Conservation (phyloP, 2,888 invertebrate genomes). For the Adela reaumurella region DNA sequence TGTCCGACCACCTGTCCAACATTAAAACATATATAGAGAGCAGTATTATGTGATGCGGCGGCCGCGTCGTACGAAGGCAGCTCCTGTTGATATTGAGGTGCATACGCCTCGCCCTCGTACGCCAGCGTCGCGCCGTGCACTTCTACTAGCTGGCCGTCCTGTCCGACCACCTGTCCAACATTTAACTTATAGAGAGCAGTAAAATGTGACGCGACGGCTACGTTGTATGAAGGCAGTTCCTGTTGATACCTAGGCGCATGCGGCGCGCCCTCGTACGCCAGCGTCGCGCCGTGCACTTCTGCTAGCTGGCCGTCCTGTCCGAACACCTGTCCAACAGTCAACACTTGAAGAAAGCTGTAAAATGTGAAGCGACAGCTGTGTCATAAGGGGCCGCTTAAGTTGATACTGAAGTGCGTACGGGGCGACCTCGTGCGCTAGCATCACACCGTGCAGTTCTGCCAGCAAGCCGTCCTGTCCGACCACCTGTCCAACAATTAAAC, state of each 20-base stretch:
- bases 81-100: slow-evolving; percentile 21
- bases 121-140: slow-evolving; percentile 13
- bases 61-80: slow-evolving; percentile 44
- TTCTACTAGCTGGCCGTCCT: background rate
- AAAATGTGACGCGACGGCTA: slow-evolving; percentile 43
- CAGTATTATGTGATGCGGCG: slow-evolving; percentile 33
- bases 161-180: background rate
- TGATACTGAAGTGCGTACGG: slow-evolving; percentile 25
- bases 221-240: slow-evolving; percentile 38
- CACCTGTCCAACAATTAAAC: too few species aligned
- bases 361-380: slow-evolving; percentile 44
- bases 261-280: slow-evolving; percentile 19
- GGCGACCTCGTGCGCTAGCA: slow-evolving; percentile 16
- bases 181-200: too few species aligned
- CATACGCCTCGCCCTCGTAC: slow-evolving; percentile 24
- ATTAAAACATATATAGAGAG: too few species aligned
- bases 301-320: slow-evolving; percentile 2
- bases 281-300: slow-evolving; percentile 13
- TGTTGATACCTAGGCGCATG: slow-evolving; percentile 25
- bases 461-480: slow-evolving; percentile 1
- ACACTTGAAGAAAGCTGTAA: too few species aligned
- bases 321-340: background rate
- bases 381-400: slow-evolving; percentile 38
- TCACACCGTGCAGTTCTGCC: slow-evolving; percentile 13
- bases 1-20: background rate